Evolutionary conservation across 2,888 invertebrate species (phyloP).

Genomic region (Netelia virgata): DNA sequence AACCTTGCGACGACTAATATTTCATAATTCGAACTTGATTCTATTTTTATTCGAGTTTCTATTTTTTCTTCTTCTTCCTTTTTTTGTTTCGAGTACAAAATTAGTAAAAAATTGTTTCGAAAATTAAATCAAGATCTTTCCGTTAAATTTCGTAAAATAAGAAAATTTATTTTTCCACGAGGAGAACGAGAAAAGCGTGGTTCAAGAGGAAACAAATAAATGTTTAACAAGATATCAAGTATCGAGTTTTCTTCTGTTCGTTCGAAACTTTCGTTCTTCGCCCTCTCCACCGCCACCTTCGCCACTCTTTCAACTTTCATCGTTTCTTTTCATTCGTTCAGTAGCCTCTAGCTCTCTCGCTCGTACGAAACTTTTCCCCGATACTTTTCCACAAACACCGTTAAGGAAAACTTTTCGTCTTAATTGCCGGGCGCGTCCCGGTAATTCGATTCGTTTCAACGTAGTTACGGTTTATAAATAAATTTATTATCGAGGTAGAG

Average conservation of each 20-base stretch:
- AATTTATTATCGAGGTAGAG: not conserved
- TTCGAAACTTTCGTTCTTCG: slow-evolving; percentile 1
- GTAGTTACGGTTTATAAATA: not conserved
- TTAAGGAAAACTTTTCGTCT: not conserved
- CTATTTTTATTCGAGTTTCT: not conserved
- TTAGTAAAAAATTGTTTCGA: no score
- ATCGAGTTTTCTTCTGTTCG: not conserved
- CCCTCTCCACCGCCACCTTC: no score
- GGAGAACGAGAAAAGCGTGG: no score
- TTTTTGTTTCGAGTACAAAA: no score
- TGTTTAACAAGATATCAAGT: not conserved
- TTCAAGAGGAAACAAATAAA: no score
- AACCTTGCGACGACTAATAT: not conserved
- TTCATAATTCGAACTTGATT: not conserved
- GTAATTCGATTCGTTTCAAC: slow-evolving; percentile 26
- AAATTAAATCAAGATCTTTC: no score
- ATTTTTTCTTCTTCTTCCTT: not conserved
- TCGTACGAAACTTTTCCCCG: slow-evolving; percentile 6
- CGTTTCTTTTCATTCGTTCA: slow-evolving; percentile 6
- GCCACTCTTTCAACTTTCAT: not conserved
- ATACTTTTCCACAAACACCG: not conserved
- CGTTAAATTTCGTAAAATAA: not conserved
- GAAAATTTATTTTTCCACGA: not conserved
- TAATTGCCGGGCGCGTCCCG: slow-evolving; percentile 3
- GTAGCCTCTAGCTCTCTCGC: not conserved